These are phyloP conservation scores for Brienomyrus longianalis DNA, from an alignment of 2,113 vertebrate species.

Conservation along the genomic window DNA sequence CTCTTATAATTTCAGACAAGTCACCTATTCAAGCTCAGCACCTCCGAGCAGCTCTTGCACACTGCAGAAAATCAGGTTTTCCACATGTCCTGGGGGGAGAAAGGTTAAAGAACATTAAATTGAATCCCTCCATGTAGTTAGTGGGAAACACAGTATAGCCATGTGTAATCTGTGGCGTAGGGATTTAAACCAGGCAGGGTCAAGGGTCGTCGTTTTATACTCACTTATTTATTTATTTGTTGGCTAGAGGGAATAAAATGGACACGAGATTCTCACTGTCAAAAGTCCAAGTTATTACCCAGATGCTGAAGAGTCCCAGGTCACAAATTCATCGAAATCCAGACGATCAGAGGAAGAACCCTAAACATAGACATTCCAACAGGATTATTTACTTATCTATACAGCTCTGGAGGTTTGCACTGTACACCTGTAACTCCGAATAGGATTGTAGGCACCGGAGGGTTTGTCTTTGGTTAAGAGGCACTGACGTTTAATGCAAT, in stretches of 20 bases:
- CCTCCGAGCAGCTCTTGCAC: background rate
- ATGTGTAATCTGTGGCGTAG: background rate
- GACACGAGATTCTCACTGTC: background rate
- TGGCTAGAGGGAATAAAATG: background rate
- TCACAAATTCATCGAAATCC: background rate
- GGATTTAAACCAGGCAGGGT: background rate
- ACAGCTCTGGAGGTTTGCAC: background rate
- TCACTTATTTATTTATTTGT: background rate
- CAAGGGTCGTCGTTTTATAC: background rate
- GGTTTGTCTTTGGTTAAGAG: slow-evolving; percentile 37
- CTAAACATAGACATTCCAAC: background rate
- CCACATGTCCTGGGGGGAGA: background rate
- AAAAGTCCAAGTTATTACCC: background rate
- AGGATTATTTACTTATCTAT: background rate
- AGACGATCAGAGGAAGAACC: background rate
- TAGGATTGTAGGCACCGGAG: slow-evolving; percentile 31
- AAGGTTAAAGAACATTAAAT: background rate
- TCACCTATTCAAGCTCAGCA: background rate
- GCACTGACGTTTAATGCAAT: slow-evolving; percentile 39
- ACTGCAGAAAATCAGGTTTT: background rate
- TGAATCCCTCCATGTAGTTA: background rate
- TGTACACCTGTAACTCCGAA: background rate
- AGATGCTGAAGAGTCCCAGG: background rate
- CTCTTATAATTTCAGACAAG: slow-evolving; percentile 3
- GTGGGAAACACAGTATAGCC: background rate